Base-by-base conservation (phyloP, 1,140 invertebrate species). In the Thalassaphorura encarpata region DNA sequence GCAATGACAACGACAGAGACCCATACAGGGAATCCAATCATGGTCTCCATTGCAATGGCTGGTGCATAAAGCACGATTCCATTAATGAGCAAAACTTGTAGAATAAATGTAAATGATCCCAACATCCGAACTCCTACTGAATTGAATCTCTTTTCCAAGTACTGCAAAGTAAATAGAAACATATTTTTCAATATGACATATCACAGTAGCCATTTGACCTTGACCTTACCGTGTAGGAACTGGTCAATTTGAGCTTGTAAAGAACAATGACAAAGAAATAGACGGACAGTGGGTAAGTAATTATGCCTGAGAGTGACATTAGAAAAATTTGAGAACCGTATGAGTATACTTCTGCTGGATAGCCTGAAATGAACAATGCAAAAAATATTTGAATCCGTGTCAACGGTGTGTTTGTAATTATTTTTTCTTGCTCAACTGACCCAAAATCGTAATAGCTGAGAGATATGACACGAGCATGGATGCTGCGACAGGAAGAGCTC, bases 21-120 rank as follows among this genome's bases (percentile, higher is more conserved):
- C 59, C 62, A 64, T 1, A 56, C 18, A n/a, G 66, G 62, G 5
- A 67, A 31, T 13, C 66, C 66, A 16, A 63, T 45, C 41, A 67
- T 43, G 0, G 64, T 60, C 24, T 66, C 56, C 43, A 67, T 45
- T 31, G 64, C 66, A 3, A 67, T 46, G 24, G 66, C 41, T 2
- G 60, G 62, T 3, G 62, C 56, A 21, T 59, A 64, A 13, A 62
- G 36, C 0, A 58, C 52, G 2, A 64, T 41, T 3, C 51, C 56
- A 3, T 33, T 60, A 18, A 59, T 52, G 2, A 62, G 18, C 2
- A 55, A 23, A 18, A 56, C 31, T 56, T 65, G 53, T 0, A 65
- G 16, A 18, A 63, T 60, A 28, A 65, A 65, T 0, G 52, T 62
- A 16, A 51, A 43, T 1, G 56, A 53, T 2, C 53, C 52, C 2